These are phyloP conservation scores for Nomada ruficornis DNA, from an alignment of 2,888 invertebrate genomes.

Conservation along the genomic window DNA sequence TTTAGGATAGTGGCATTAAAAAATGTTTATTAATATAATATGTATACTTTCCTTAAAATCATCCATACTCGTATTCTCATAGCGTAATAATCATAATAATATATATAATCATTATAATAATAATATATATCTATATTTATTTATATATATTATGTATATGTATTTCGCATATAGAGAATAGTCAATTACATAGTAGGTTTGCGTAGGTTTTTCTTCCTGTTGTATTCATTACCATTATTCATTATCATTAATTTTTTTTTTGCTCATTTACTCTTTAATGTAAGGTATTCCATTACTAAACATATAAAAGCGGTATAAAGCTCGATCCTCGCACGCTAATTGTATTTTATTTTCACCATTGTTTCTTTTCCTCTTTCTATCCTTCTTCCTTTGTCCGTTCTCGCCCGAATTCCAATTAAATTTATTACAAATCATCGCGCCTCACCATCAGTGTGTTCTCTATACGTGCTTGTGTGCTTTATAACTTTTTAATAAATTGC, in stretches of 20 bases:
- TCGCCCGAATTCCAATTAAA: constrained; percentile 43
- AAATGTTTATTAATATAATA: constrained; percentile 83
- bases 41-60: constrained; percentile 84
- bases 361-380: not conserved
- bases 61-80: constrained; percentile 82
- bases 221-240: constrained; percentile 53
- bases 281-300: constrained; percentile 81
- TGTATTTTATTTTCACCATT: constrained; percentile 21
- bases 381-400: constrained; percentile 35
- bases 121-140: constrained; percentile 72
- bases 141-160: constrained; percentile 79
- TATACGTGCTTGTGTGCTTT: not conserved
- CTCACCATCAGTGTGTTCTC: constrained; percentile 41
- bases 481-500: constrained; percentile 63
- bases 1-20: constrained; percentile 82
- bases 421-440: constrained; percentile 66
- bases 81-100: constrained; percentile 81
- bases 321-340: constrained; percentile 82
- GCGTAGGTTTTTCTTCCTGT: constrained; percentile 71
- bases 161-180: constrained; percentile 80
- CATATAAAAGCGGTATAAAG: constrained; percentile 84
- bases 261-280: constrained; percentile 75
- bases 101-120: constrained; percentile 72
- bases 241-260: constrained; percentile 59
- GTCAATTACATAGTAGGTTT: constrained; percentile 79